A percentile compares a stretch with the other conserved stretches of the same genome.
Conservation (phyloP, 2,888 invertebrate species). For the Synergus gifuensis region DNA sequence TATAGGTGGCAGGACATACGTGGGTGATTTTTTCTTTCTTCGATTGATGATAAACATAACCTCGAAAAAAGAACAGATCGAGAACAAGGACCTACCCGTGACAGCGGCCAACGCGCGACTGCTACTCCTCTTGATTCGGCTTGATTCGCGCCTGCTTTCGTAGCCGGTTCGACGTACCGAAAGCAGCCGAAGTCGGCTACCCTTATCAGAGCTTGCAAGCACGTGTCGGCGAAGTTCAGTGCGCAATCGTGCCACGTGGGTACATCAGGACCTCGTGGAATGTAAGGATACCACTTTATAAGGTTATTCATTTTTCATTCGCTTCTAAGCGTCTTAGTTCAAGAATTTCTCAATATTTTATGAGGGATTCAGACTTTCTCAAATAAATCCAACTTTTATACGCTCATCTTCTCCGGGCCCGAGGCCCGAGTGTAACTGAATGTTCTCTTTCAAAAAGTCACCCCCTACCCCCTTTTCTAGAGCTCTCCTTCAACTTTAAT, state of each 20-base stretch:
- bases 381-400: neutral
- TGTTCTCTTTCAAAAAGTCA: too few relatives aligned
- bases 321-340: neutral
- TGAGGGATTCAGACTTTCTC: neutral
- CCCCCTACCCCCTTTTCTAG: too few relatives aligned
- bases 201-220: constrained; percentile 53
- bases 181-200: constrained; percentile 47
- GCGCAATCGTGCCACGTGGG: constrained; percentile 64
- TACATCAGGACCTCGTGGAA: constrained; percentile 37
- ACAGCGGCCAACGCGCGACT: constrained; percentile 77
- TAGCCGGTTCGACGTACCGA: constrained; percentile 53
- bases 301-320: constrained; percentile 19
- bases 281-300: neutral
- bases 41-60: constrained; percentile 61
- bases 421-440: too few relatives aligned
- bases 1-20: neutral
- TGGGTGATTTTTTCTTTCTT: constrained; percentile 9
- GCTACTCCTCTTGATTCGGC: constrained; percentile 68
- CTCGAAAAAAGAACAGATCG: constrained; percentile 50
- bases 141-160: constrained; percentile 55
- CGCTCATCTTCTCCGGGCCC: neutral
- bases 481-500: too few relatives aligned
- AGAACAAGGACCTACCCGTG: constrained; percentile 69
- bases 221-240: constrained; percentile 60
- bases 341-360: neutral